Conservation (phyloP, 2,888 invertebrate species). For the Pachymerium ferrugineum region DNA sequence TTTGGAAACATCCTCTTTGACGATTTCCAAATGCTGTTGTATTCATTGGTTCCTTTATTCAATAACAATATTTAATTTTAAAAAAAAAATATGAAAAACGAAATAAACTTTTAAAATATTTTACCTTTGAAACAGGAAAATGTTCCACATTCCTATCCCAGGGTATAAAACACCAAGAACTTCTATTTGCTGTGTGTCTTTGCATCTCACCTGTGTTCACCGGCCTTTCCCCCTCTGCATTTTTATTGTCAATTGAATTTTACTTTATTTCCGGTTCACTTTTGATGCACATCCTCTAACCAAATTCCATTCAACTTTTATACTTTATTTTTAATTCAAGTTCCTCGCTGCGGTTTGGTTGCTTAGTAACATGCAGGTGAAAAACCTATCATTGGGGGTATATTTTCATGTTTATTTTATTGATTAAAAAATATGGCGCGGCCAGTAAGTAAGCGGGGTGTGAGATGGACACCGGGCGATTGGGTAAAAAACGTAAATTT, state of each 20-base stretch:
- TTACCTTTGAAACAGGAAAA: neutral
- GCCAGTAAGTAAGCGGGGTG: neutral
- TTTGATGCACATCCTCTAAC: neutral
- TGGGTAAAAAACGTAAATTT: neutral
- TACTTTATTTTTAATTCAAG: neutral
- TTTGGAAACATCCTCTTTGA: neutral
- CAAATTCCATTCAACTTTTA: neutral
- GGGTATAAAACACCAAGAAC: neutral
- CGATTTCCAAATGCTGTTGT: neutral
- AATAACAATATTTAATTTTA: neutral
- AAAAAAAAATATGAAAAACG: neutral
- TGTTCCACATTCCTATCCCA: neutral
- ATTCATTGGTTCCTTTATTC: neutral
- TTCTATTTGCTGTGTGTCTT: neutral
- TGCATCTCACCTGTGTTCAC: neutral
- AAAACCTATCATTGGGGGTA: neutral
- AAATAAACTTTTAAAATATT: too few species aligned
- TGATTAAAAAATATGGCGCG: neutral
- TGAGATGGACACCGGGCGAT: neutral
- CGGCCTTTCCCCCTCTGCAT: neutral
- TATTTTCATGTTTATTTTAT: constrained; percentile 5
- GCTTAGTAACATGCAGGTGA: neutral
- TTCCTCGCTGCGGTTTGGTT: neutral
- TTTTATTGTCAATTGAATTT: neutral
- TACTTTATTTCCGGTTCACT: neutral